Evolutionary conservation across 2,113 vertebrate genomes (phyloP).

Genomic region (Columba janthina): DNA sequence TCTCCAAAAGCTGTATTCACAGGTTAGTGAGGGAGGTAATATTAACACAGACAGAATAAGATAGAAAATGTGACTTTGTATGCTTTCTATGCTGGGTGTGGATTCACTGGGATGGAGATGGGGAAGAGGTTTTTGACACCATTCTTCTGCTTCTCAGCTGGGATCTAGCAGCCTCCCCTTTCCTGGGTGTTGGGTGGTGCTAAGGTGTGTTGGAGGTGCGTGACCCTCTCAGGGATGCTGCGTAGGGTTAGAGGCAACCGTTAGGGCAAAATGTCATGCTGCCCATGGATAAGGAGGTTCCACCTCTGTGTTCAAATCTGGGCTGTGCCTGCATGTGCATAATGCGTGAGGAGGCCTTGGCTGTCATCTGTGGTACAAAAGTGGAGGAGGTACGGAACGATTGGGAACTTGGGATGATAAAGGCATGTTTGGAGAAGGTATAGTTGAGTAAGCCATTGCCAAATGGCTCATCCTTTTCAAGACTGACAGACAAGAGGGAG

Average conservation of each 20-base stretch:
- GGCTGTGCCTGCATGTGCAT: background rate
- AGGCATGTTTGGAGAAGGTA: background rate
- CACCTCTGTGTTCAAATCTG: background rate
- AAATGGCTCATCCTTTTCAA: slow-evolving; percentile 34
- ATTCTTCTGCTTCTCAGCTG: background rate
- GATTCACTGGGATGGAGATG: background rate
- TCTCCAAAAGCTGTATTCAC: background rate
- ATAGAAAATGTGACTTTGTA: background rate
- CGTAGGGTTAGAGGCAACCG: background rate
- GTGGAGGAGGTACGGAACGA: background rate
- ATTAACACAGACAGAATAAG: background rate
- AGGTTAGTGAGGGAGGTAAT: background rate
- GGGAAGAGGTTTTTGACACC: background rate
- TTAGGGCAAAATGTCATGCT: background rate
- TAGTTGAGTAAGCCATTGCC: slow-evolving; percentile 28
- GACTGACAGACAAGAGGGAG: background rate
- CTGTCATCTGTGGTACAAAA: background rate
- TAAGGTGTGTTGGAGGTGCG: background rate
- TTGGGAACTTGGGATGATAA: background rate
- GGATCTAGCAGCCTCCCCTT: background rate
- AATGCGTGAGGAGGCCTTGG: fast-evolving
- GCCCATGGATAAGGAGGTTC: background rate
- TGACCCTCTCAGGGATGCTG: fast-evolving
- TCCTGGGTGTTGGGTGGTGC: background rate
- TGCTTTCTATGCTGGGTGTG: background rate